These are phyloP conservation scores for Orchesellides sinensis DNA, from an alignment of 2,888 invertebrate genomes.

Conservation along the genomic window DNA sequence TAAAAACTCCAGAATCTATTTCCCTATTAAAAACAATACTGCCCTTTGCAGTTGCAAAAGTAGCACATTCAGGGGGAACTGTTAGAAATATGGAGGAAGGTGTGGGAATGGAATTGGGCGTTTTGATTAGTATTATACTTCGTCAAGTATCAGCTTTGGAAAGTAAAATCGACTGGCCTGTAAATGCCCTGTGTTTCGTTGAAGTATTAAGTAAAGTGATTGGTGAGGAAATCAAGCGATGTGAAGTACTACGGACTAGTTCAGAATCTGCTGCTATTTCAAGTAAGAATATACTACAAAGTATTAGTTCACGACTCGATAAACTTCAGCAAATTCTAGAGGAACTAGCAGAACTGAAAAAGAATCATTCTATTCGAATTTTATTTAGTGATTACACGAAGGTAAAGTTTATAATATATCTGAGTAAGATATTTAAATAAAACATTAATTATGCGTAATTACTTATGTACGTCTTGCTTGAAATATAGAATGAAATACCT, in stretches of 20 bases:
- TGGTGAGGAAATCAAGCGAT: conserved; percentile 36
- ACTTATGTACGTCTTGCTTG: not conserved
- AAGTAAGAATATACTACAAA: conserved; percentile 52
- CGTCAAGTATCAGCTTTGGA: conserved; percentile 70
- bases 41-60: conserved; percentile 67
- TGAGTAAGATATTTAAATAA: not conserved
- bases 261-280: not conserved
- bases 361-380: conserved; percentile 68
- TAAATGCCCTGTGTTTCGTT: conserved; percentile 67
- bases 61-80: conserved; percentile 19
- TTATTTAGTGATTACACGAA: conserved; percentile 66
- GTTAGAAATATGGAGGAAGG: not conserved
- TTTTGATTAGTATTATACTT: conserved; percentile 50
- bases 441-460: not conserved
- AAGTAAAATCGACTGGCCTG: conserved; percentile 68
- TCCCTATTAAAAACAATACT: conserved; percentile 68
- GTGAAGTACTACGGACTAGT: not conserved
- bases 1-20: conserved; percentile 48
- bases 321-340: conserved; percentile 52
- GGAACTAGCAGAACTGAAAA: conserved; percentile 66
- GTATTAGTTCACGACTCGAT: conserved; percentile 34
- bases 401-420: conserved; percentile 35
- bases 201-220: conserved; percentile 57
- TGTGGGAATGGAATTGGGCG: conserved; percentile 26
- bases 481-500: conserved; percentile 62